Evolutionary conservation across 2,113 vertebrate species (phyloP).

Genomic region (Phylloscopus trochiloides): DNA sequence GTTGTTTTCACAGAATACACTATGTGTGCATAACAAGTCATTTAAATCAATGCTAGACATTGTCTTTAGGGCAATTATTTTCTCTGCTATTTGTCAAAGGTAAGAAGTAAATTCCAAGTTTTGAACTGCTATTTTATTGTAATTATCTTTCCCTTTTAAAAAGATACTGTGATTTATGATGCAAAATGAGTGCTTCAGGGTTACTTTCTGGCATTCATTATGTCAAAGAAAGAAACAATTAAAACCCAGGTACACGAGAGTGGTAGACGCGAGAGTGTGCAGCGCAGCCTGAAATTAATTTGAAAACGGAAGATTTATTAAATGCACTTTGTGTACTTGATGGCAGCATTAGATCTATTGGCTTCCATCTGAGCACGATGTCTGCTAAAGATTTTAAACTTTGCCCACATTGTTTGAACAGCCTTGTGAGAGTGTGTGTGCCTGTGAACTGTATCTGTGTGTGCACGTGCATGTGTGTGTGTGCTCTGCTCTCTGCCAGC

Average conservation of each 20-base stretch:
- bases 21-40: conserved; percentile 58
- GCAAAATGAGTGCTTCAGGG: conserved; percentile 49
- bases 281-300: conserved; percentile 41
- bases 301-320: conserved; percentile 38
- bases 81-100: conserved; percentile 59
- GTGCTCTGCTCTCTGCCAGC: background rate
- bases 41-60: conserved; percentile 68
- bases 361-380: background rate
- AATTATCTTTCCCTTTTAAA: conserved; percentile 68
- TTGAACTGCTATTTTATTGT: conserved; percentile 62
- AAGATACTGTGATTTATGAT: conserved; percentile 71
- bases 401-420: background rate
- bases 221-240: conserved; percentile 64
- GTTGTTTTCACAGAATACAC: conserved; percentile 27
- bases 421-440: background rate
- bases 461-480: fast-evolving
- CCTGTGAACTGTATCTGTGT: background rate
- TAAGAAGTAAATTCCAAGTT: conserved; percentile 70
- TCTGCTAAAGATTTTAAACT: conserved; percentile 37
- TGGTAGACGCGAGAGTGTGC: background rate
- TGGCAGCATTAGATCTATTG: background rate
- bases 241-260: conserved; percentile 17
- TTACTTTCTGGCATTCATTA: conserved; percentile 63
- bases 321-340: background rate
- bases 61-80: conserved; percentile 72